A percentile compares a stretch with the other conserved stretches of the same genome.
These are phyloP conservation scores for Martes martes DNA, from an alignment of 2,113 vertebrate species.

Conservation along the genomic window DNA sequence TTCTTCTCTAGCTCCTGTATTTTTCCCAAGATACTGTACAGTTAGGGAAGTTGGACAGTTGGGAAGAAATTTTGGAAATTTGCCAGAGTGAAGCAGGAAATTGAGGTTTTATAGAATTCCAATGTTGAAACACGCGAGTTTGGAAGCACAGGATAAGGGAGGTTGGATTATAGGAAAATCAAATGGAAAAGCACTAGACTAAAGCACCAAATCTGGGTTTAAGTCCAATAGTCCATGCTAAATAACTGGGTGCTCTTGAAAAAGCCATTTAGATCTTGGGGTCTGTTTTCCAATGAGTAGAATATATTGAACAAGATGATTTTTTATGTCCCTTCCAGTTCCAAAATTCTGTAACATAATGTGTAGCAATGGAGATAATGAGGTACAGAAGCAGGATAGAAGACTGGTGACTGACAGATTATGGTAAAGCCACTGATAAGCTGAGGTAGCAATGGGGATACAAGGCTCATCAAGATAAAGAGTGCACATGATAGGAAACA, in stretches of 20 bases:
- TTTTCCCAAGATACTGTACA: constrained; percentile 57
- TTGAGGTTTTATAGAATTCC: constrained; percentile 43
- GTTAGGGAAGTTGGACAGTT: constrained; percentile 42
- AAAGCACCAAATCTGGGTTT: not conserved
- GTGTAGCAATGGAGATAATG: not conserved
- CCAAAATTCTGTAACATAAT: not conserved
- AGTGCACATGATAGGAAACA: not conserved
- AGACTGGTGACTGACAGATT: not conserved
- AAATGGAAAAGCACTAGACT: constrained; percentile 9
- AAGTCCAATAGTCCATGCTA: not conserved
- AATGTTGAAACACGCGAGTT: not conserved
- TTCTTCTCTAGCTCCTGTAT: constrained; percentile 29
- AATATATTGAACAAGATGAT: not conserved
- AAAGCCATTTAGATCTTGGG: not conserved
- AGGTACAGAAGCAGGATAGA: not conserved
- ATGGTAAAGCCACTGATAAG: not conserved
- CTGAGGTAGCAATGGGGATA: not conserved
- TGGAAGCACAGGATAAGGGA: not conserved
- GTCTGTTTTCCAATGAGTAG: not conserved
- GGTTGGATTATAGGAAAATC: not conserved
- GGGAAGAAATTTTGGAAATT: constrained; percentile 44
- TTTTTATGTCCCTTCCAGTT: not conserved
- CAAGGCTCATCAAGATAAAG: not conserved
- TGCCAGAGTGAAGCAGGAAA: constrained; percentile 33
- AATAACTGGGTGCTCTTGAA: not conserved